Conservation (phyloP, 2,797 vertebrate genomes). For the Triplophysa bombifrons region DNA sequence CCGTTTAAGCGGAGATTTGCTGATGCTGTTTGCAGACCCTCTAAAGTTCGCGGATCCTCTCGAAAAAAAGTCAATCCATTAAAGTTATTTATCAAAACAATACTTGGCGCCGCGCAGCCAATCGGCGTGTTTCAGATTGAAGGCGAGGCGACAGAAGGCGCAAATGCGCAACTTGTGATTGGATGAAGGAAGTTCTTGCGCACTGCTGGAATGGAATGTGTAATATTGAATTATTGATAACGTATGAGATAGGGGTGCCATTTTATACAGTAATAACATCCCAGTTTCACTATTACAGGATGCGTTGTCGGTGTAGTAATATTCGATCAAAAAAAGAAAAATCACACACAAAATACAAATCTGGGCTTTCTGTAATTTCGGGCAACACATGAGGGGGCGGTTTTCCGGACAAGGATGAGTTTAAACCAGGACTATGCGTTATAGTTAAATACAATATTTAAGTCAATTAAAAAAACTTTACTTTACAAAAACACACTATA, state of each 20-base stretch:
- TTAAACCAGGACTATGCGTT: no score
- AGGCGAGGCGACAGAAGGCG: conserved; percentile 20
- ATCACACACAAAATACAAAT: no score
- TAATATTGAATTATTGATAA: conserved; percentile 5
- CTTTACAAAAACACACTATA: no score
- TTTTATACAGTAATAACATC: background rate
- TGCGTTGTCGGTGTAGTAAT: background rate
- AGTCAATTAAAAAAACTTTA: no score
- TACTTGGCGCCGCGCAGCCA: conserved; percentile 16
- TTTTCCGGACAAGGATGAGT: no score
- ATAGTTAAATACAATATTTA: no score
- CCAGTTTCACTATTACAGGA: background rate
- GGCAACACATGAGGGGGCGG: no score
- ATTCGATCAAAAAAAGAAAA: background rate
- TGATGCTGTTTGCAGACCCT: conserved; percentile 33
- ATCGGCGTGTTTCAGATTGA: conserved; percentile 21
- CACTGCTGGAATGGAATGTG: conserved; percentile 37
- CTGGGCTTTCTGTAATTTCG: no score
- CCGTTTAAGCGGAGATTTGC: conserved; percentile 4
- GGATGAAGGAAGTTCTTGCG: conserved; percentile 12
- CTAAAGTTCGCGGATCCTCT: conserved; percentile 29
- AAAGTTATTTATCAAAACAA: conserved; percentile 55
- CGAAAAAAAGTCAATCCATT: conserved; percentile 29
- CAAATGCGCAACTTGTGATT: conserved; percentile 9
- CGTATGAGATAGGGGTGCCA: background rate